Percentiles rank a stretch among this genome's conserved stretches.
These are phyloP conservation scores for Bubalus kerabau DNA, from an alignment of 2,113 vertebrate genomes.

Conservation along the genomic window DNA sequence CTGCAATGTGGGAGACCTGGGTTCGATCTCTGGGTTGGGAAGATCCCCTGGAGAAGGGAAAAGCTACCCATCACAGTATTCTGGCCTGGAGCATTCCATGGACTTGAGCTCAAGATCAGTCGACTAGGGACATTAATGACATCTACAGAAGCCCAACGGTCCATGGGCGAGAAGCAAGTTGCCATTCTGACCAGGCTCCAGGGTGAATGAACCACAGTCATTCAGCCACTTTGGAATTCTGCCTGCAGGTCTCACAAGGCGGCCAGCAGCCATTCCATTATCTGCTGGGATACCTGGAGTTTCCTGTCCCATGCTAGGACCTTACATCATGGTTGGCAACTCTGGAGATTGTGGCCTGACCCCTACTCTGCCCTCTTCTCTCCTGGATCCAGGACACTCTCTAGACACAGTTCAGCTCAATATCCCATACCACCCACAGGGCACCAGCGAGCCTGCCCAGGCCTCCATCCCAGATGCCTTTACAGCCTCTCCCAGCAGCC, in stretches of 20 bases:
- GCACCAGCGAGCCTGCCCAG: neutral
- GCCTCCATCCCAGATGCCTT: neutral
- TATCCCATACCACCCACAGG: neutral
- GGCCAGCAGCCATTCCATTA: neutral
- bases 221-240: neutral
- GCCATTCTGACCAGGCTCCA: accelerated
- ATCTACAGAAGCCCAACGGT: too few relatives aligned
- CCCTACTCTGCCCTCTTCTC: neutral
- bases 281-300: neutral
- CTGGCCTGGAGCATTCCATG: neutral
- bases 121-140: neutral
- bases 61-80: neutral
- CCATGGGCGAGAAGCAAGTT: accelerated
- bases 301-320: neutral
- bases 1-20: neutral
- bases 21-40: neutral
- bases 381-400: neutral
- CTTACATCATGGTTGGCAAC: neutral
- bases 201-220: accelerated
- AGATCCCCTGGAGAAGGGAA: neutral
- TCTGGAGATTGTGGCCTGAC: neutral
- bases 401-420: neutral
- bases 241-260: neutral
- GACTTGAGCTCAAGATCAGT: neutral
- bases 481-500: neutral